Evolutionary conservation across 2,113 vertebrate species (phyloP), one percentile per base, ranked within the genome.

Genomic region (Muscicapa adusta): DNA sequence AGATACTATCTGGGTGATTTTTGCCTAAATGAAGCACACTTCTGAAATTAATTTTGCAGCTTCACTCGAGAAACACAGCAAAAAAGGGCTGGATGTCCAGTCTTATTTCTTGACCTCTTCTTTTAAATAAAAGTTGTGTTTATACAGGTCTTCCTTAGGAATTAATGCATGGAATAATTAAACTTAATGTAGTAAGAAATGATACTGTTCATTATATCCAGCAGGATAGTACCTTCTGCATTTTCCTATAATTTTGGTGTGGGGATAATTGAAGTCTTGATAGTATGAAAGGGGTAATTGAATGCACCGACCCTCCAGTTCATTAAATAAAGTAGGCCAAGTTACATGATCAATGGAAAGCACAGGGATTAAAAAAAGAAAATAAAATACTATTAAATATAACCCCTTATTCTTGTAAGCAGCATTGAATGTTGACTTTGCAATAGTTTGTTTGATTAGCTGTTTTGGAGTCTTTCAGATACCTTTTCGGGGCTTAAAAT

Each of bases 291-390:
- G 98, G 98, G 98, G 98, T 98, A 98, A 98, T 98, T 98, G 98
- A 98, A 99, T 98, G 98, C 98, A 93, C 98, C 99, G 99, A 99
- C 99, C 98, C 99, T 99, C 98, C 97, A 97, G 98, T 98, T 98
- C 98, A 98, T 98, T 98, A 99, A 98, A 98, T 98, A 99, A 98
- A 98, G 98, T 98, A 98, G 96, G 98, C 98, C 97, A 97, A 98
- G 98, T 97, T 98, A 97, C 94, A 96, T 97, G 98, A 98, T 97
- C 97, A 97, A 98, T 98, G 96, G 96, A 97, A 98, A 97, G 96
- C 89, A 93, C 56, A 91, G 78, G 91, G 93, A 96, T 95, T 96
- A 93, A 92, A 94, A 93, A 84, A 95, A 89, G 84, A 96, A 98
- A 97, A 95, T 96, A 97, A 97, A 97, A 96, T 97, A 96, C 75